Percentiles rank a stretch among this genome's conserved stretches.
Evolutionary conservation across 1,140 invertebrate genomes (phyloP).

Genomic region (Sarcophaga bullata): DNA sequence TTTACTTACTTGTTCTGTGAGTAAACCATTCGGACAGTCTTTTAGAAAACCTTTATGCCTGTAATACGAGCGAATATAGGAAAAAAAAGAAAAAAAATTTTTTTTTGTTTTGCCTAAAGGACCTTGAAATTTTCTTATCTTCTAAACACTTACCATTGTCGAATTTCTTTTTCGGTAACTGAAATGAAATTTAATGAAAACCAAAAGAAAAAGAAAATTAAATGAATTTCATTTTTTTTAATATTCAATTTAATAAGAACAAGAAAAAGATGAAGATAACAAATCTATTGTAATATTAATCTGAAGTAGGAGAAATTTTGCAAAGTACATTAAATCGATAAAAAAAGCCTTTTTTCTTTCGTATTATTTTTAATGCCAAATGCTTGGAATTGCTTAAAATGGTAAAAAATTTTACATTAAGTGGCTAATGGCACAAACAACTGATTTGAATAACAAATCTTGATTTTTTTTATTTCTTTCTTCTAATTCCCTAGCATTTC

Average conservation of each 20-base stretch:
- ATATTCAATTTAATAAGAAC: background rate
- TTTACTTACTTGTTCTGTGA: conserved; percentile 86
- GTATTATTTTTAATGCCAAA: background rate
- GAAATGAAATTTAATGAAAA: conserved; percentile 57
- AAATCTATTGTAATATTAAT: too few species aligned
- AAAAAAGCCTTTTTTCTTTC: too few species aligned
- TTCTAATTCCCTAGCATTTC: too few species aligned
- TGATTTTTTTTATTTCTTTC: background rate
- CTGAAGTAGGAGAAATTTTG: too few species aligned
- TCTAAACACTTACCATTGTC: conserved; percentile 78
- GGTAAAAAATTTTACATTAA: background rate
- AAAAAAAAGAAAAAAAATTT: too few species aligned
- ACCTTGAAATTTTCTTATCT: background rate
- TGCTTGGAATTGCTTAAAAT: background rate
- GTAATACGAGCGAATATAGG: conserved; percentile 54
- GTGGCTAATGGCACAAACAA: background rate
- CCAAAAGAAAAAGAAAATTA: conserved; percentile 37
- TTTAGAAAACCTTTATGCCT: conserved; percentile 96
- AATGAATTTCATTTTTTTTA: background rate
- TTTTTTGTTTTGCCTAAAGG: too few species aligned
- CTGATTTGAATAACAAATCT: conserved; percentile 7
- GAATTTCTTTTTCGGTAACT: conserved; percentile 88
- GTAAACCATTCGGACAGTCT: conserved; percentile 90
- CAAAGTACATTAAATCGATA: too few species aligned
- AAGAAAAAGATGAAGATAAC: background rate